phyloP scores from a whole-genome alignment of 2,888 invertebrate genomes.

The Drosophila mettleri region DNA sequence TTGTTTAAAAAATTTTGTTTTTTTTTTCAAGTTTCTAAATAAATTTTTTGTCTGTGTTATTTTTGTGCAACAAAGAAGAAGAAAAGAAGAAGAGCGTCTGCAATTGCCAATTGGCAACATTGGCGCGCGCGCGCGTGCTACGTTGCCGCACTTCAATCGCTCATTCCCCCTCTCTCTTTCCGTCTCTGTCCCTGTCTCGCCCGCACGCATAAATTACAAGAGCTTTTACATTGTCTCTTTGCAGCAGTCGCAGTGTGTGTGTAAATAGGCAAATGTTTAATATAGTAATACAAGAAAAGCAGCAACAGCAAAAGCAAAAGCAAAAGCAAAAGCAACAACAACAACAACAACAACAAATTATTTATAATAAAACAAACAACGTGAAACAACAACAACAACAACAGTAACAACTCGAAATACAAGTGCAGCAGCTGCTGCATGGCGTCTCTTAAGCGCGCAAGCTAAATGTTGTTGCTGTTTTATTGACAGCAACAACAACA shows the following conservation, averaged over 20 bases:
- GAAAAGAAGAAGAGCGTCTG: constrained; percentile 2
- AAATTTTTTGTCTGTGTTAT: constrained; percentile 19
- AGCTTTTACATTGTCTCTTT: constrained; percentile 11
- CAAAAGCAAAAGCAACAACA: constrained; percentile 15
- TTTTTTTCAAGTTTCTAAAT: constrained; percentile 35
- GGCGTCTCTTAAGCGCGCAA: constrained; percentile 36
- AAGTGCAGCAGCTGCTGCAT: constrained; percentile 46
- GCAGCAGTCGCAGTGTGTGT: constrained; percentile 51
- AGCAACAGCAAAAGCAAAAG: constrained; percentile 15
- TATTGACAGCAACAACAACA: constrained; percentile 26
- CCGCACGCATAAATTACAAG: not conserved
- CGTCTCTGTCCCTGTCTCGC: not conserved
- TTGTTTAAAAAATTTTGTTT: constrained; percentile 10
- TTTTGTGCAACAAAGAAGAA: constrained; percentile 35
- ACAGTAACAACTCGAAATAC: constrained; percentile 22
- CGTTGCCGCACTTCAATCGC: constrained; percentile 40
- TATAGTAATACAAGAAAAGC: constrained; percentile 24
- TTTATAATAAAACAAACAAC: not conserved
- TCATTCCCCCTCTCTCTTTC: not conserved
- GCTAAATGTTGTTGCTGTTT: constrained; percentile 46
- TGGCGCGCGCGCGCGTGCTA: constrained; percentile 10
- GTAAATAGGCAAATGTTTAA: constrained; percentile 54
- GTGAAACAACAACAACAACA: constrained; percentile 15
- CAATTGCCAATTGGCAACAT: constrained; percentile 42
- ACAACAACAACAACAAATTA: constrained; percentile 5